Base-by-base conservation (phyloP, 2,888 invertebrate species). In the Drosophila ustulata region DNA sequence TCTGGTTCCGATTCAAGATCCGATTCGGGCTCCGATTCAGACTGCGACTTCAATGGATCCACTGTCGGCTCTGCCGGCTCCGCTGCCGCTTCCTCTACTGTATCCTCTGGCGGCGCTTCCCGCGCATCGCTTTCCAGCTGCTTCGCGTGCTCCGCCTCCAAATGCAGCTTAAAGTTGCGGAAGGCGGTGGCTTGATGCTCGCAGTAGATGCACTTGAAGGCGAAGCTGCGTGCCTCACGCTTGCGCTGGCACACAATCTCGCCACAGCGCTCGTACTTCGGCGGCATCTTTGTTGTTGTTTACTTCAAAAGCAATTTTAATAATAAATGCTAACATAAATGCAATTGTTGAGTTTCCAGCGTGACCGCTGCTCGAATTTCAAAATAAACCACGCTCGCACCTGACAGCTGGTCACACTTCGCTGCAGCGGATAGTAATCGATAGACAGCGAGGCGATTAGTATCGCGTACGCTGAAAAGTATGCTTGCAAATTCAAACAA, bases 191-290 rank as follows among this genome's bases (percentile, higher is more conserved):
- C 32, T 18, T 62, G 55, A 6, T 65, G 25, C 1, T 41, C 46
- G 7, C 72, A 78, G 45, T 47, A 58, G 28, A 66, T 47, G 43
- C 74, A 74, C 23, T 59, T 70, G n/a, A 76, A 73, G 13, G 59
- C 69, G 4, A 73, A 73, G 6, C 39, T 55, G 25, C 47, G 52
- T 1, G 34, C 9, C 13, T 62, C 11, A 0, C 43, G 32, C 47
- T 59, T 63, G 26, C 13, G 11, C 1, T 51, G 51, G 26, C 62
- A 72, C 13, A 73, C 65, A 25, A 63, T 68, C 6, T 73, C 58
- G 13, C 68, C 72, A 51, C 69, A 76, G 18, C 41, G 43, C 4
- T 66, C 43, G 30, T 59, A 63, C 0, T 30, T n/a, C 0, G 58
- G 52, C 26, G 55, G 25, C 64, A 73, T 74, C 18, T 18, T 18